phyloP scores from a whole-genome alignment of 2,888 invertebrate genomes.

The Tetragonisca angustula region DNA sequence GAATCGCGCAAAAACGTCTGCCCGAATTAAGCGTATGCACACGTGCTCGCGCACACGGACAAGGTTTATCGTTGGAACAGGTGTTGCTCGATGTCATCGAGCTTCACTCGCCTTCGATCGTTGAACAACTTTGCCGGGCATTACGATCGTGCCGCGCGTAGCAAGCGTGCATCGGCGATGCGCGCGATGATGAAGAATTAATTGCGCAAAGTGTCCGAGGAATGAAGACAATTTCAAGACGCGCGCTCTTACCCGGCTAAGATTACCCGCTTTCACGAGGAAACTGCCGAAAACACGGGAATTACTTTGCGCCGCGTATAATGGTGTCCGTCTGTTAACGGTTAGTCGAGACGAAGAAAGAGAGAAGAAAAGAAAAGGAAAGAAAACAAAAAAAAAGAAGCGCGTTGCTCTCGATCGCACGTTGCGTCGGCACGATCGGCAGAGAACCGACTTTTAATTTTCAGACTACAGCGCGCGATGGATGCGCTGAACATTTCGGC shows the following conservation, averaged over 20 bases:
- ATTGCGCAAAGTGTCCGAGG: not conserved
- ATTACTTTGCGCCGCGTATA: slow-evolving; percentile 20
- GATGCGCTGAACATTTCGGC: not conserved
- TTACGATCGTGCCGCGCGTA: no score
- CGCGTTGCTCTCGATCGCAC: not conserved
- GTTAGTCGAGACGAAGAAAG: not conserved
- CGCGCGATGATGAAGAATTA: slow-evolving; percentile 7
- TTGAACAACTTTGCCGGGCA: not conserved
- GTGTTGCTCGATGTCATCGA: slow-evolving; percentile 3
- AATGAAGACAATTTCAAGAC: slow-evolving; percentile 5
- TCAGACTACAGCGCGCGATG: not conserved
- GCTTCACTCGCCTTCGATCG: not conserved
- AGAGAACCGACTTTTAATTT: slow-evolving; percentile 37
- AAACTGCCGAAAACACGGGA: slow-evolving; percentile 11
- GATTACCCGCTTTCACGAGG: slow-evolving; percentile 40
- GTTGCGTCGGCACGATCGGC: not conserved
- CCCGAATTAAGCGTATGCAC: slow-evolving; percentile 23
- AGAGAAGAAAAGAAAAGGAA: not conserved
- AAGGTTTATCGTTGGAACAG: not conserved
- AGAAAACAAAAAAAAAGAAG: no score
- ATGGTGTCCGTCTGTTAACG: slow-evolving; percentile 12
- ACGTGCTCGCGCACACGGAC: no score
- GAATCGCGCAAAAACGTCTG: slow-evolving; percentile 12
- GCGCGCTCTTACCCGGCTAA: slow-evolving; percentile 13
- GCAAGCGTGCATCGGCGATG: not conserved